Evolutionary conservation across 1,140 invertebrate species (phyloP).

Genomic region (Belonocnema kinseyi): DNA sequence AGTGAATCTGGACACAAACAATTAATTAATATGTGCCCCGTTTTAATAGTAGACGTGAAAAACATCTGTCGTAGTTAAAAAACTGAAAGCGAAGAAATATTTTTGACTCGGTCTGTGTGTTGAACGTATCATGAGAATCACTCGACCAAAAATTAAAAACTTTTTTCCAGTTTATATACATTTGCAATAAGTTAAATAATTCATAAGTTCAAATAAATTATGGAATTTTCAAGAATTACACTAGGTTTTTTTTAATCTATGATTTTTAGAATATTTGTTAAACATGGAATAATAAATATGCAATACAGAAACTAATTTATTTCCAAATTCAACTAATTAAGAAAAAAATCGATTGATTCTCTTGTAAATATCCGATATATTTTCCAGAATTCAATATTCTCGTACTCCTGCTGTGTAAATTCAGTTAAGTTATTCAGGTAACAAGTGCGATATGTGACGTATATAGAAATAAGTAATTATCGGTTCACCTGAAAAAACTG

Average conservation of each 20-base stretch:
- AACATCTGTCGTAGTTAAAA: conserved; percentile 7
- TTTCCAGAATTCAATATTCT: conserved; percentile 3
- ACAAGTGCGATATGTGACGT: conserved; percentile 34
- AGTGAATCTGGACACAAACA: not conserved
- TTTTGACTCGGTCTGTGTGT: conserved; percentile 52
- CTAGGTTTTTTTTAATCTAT: not conserved
- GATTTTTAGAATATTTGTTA: too few relatives aligned
- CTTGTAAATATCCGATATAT: conserved; percentile 17
- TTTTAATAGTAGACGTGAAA: not conserved
- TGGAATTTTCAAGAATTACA: too few relatives aligned
- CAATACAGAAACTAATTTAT: too few relatives aligned
- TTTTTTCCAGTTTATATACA: not conserved
- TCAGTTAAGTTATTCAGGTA: conserved; percentile 30
- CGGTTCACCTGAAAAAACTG: conserved; percentile 50
- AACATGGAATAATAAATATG: too few relatives aligned
- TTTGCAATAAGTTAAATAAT: not conserved
- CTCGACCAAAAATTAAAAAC: not conserved
- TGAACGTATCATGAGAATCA: conserved; percentile 35
- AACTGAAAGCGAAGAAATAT: conserved; percentile 44
- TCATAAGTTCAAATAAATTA: not conserved
- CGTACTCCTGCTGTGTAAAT: conserved; percentile 5
- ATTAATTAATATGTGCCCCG: not conserved
- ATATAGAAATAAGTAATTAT: conserved; percentile 42
- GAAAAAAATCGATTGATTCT: conserved; percentile 15
- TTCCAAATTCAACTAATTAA: not conserved